Percentiles rank a stretch among this genome's conserved stretches.
phyloP scores from a whole-genome alignment of 2,113 vertebrate genomes.

The Onychorhynchus coronatus region DNA sequence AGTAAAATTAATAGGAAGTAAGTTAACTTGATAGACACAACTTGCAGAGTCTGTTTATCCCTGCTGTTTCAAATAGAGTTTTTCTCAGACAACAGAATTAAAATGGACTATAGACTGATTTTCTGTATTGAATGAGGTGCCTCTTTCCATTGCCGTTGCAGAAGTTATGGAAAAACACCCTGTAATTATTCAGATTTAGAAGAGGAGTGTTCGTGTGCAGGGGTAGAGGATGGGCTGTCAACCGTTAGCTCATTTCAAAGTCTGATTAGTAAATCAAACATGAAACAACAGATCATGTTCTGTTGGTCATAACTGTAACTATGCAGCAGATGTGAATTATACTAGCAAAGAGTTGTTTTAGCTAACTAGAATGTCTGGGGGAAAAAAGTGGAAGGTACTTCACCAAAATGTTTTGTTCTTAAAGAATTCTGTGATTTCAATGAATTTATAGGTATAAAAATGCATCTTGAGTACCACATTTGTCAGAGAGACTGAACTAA shows the following conservation, averaged over 20 bases:
- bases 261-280: background rate
- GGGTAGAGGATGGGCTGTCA: background rate
- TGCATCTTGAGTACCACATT: rapidly evolving
- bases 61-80: background rate
- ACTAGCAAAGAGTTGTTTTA: background rate
- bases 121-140: background rate
- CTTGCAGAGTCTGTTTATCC: background rate
- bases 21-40: background rate
- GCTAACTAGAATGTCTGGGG: background rate
- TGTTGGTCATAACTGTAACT: background rate
- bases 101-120: background rate
- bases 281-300: too few species aligned
- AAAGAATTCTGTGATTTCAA: background rate
- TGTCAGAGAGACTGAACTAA: background rate
- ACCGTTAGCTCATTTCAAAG: background rate
- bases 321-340: background rate
- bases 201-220: background rate
- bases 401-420: background rate
- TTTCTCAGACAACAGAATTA: background rate
- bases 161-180: background rate
- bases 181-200: background rate
- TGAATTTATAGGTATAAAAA: background rate
- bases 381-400: background rate
- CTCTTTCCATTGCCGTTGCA: background rate
- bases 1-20: background rate